phyloP scores from a whole-genome alignment of 1,140 invertebrate species.

The Diprion similis region DNA sequence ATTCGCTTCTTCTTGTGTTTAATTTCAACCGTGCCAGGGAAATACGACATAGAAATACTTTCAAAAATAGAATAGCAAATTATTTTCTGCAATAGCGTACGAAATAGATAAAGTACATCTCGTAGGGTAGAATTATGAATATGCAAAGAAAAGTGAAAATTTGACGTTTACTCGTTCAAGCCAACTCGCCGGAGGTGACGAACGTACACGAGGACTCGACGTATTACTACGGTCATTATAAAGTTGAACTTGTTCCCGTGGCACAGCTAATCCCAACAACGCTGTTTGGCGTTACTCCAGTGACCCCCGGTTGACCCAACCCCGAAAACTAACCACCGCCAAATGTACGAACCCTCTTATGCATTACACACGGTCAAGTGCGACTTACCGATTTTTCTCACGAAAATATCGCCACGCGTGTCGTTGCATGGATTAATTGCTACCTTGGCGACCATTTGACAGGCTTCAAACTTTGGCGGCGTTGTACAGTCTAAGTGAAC shows the following conservation, averaged over 20 bases:
- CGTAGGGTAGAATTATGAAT: too few species aligned
- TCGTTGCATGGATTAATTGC: background rate
- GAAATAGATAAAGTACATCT: too few species aligned
- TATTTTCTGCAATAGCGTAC: too few species aligned
- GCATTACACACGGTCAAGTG: background rate
- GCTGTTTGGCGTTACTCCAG: background rate
- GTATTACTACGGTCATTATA: background rate
- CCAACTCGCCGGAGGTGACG: too few species aligned
- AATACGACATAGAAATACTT: too few species aligned
- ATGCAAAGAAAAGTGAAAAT: too few species aligned
- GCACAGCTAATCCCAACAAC: background rate
- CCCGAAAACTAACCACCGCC: background rate
- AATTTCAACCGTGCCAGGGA: too few species aligned
- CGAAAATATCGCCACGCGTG: background rate
- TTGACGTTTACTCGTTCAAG: too few species aligned
- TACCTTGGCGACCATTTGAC: background rate
- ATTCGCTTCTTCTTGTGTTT: too few species aligned
- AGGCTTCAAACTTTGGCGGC: background rate
- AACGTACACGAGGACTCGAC: background rate
- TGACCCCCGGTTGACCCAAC: conserved; percentile 1
- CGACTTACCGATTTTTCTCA: background rate
- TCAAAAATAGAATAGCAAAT: too few species aligned
- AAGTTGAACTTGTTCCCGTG: conserved; percentile 5
- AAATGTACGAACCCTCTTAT: conserved; percentile 5
- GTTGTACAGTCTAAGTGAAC: background rate